Evolutionary conservation across 2,888 invertebrate genomes (phyloP), one percentile per base, ranked within the genome.

Genomic region (Monoplex corrugatus): DNA sequence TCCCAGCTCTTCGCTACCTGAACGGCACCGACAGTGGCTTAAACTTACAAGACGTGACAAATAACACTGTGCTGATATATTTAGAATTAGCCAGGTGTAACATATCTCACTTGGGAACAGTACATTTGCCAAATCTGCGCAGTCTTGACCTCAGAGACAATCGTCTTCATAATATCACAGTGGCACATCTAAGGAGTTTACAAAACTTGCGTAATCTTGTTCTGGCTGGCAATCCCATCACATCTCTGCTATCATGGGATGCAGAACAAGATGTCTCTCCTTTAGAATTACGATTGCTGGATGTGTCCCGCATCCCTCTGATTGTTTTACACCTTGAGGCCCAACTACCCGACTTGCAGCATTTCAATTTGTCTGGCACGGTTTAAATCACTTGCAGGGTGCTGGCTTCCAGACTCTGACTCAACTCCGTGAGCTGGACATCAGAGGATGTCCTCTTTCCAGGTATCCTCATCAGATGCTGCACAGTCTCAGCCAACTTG

Each of bases 291-390:
- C 32, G 63, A 19, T 68, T 32, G 23, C 35, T 89, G 10, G 89
- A 89, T 32, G 35, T 89, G 2, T 89, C 89, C 8, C 50, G 63
- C 57, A 87, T n/a, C 44, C 32, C 28, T 40, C 38, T 75, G 87
- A 10, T 45, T 45, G 28, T 57, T 40, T 23, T 75, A 50, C n/a
- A 68, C 87, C n/a, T 85, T 87, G 40, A n/a, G 75, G 13, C n/a
- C n/a, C n/a, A 57, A 45, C 10, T 82, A 83, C 8, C 38, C 10
- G 5, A 85, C 72, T 28, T 89, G 35, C 78, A 88, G 43, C 32
- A 40, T n/a, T n/a, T n/a, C n/a, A n/a, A n/a, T n/a, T n/a, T n/a
- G n/a, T n/a, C n/a, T n/a, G n/a, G n/a, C n/a, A n/a, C n/a, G n/a
- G n/a, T n/a, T n/a, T n/a, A n/a, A n/a, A n/a, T n/a, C n/a, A n/a